Evolutionary conservation across 2,797 vertebrate species (phyloP).

Genomic region (Cossypha dichroa): DNA sequence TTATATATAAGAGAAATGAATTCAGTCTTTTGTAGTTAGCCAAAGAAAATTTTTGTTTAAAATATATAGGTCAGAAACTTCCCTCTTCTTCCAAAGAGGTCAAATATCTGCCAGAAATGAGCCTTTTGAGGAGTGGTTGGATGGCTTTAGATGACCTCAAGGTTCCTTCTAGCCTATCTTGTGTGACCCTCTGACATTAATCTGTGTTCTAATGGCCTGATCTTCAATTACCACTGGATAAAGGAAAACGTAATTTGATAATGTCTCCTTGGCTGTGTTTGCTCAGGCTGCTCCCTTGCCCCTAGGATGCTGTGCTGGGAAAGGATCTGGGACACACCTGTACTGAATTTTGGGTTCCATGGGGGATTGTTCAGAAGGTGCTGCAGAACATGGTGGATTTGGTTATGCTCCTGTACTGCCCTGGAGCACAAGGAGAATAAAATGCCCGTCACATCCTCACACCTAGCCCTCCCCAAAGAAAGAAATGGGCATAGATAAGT

Average conservation of each 20-base stretch:
- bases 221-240: background rate
- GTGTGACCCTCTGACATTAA: background rate
- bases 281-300: background rate
- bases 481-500: fast-evolving
- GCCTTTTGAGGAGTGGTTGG: background rate
- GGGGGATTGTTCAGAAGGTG: background rate
- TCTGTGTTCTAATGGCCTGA: background rate
- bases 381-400: background rate
- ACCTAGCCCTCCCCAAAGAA: background rate
- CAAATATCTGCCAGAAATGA: constrained; percentile 6
- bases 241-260: background rate
- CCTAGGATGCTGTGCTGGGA: background rate
- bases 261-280: background rate
- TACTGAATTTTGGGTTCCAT: background rate
- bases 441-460: fast-evolving
- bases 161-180: background rate
- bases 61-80: background rate
- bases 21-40: background rate
- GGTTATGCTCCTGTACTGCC: background rate
- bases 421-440: background rate
- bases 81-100: background rate
- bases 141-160: background rate
- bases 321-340: background rate
- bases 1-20: background rate
- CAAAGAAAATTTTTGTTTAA: background rate